Evolutionary conservation across 53 echinoderm and acorn worm species (phyloP), one percentile per base, ranked within the genome.

Genomic region (Hippasteria phrygiana): DNA sequence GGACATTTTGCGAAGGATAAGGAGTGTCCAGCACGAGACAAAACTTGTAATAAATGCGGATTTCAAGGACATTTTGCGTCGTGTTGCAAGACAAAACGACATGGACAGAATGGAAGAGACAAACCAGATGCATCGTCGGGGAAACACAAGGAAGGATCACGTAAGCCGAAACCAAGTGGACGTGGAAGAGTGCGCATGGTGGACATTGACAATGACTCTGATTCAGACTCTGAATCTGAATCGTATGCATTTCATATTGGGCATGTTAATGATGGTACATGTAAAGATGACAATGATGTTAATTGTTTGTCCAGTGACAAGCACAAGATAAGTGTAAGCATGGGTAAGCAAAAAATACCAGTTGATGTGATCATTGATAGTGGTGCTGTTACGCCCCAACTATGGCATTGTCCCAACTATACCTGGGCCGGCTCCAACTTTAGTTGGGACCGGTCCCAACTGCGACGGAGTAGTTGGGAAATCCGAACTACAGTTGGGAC

Each of bases 1-100:
- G 93, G 90, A 80, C 90, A 93, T 45, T 88, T 88, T n/a, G 93
- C 88, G 0, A 93, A 88, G 29, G 91, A 91, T 41, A 1, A 36
- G 0, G 50, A 88, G 11, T 91, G 93, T 48, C 93, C 88, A 42
- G 88, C 93, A 4, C 47, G 22, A 36, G 48, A 67, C 75, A 79
- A 79, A 26, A 48, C 78, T 9, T 93, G 90, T 22, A 71, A 80
- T 36, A 90, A 90, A 28, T 93, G 91, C 33, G 50, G 88, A 47
- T 46, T 53, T 26, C 5, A 4, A 0, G 83, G 93, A 74, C 43
- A 91, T 53, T 91, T 81, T 35, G 75, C 88, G 17, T 80, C 53
- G 2, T 91, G 88, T 54, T 91, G 93, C 75, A 88, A 88, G 53
- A 81, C 67, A 0, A 90, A 74, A 75, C 74, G 47, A 35, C 72